These are phyloP conservation scores for Suricata suricatta DNA, from an alignment of 2,113 vertebrate species.

Conservation along the genomic window DNA sequence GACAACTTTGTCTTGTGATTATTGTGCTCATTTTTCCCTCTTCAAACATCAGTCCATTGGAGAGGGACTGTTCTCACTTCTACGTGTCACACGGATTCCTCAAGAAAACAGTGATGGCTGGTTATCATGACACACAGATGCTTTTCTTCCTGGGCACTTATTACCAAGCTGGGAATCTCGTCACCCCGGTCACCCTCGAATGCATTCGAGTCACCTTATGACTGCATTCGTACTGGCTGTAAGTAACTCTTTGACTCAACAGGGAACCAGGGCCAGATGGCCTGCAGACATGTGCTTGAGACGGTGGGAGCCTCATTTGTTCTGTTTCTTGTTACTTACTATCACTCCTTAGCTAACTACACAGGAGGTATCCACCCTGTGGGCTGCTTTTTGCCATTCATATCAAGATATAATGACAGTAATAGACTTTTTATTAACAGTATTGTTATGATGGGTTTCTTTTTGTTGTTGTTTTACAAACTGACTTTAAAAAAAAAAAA, in stretches of 20 bases:
- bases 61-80: not conserved
- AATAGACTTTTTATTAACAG: constrained; percentile 61
- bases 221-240: constrained; percentile 69
- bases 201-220: constrained; percentile 68
- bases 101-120: not conserved
- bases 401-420: constrained; percentile 60
- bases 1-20: not conserved
- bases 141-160: constrained; percentile 10
- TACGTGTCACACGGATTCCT: not conserved
- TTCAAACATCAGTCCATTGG: not conserved
- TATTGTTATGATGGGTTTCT: constrained; percentile 49
- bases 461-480: constrained; percentile 55
- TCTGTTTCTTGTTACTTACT: constrained; percentile 74
- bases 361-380: constrained; percentile 73
- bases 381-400: constrained; percentile 46
- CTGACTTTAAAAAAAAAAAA: constrained; percentile 33
- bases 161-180: constrained; percentile 51
- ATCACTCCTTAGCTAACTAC: constrained; percentile 74
- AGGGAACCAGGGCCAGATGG: constrained; percentile 78
- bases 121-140: not conserved
- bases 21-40: not conserved
- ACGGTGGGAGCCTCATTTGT: constrained; percentile 74
- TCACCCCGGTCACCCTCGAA: constrained; percentile 65
- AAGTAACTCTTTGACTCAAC: constrained; percentile 77
- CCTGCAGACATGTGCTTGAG: constrained; percentile 72